Evolutionary conservation across 2,888 invertebrate genomes (phyloP).

Genomic region (Eupithecia subumbrata): DNA sequence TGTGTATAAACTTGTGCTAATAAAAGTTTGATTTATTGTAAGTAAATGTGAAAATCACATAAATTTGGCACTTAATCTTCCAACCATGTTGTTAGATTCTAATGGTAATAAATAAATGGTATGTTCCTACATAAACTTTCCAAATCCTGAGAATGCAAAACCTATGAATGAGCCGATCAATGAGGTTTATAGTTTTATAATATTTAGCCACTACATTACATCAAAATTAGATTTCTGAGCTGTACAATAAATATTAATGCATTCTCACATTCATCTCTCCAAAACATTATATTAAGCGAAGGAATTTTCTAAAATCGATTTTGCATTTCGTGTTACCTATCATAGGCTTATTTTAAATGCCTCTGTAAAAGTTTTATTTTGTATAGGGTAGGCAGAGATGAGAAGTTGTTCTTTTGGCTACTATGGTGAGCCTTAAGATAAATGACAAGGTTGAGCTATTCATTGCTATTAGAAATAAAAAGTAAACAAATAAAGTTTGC

Average conservation of each 20-base stretch:
- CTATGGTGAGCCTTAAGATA: too few species aligned
- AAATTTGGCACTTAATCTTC: neutral
- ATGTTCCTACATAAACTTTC: neutral
- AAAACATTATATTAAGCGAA: neutral
- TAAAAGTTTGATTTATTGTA: slow-evolving; percentile 35
- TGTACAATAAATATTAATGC: neutral
- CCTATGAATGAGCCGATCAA: neutral
- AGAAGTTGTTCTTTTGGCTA: too few species aligned
- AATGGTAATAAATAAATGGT: too few species aligned
- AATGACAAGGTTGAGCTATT: neutral
- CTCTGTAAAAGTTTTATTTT: too few species aligned
- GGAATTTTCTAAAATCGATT: too few species aligned
- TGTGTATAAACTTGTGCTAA: slow-evolving; percentile 49
- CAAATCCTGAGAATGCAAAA: neutral
- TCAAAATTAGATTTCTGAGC: neutral
- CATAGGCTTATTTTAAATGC: too few species aligned
- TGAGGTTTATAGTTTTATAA: neutral
- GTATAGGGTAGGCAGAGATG: too few species aligned
- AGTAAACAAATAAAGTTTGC: neutral
- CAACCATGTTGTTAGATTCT: neutral
- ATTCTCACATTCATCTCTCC: neutral
- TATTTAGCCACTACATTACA: neutral
- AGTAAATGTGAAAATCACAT: neutral
- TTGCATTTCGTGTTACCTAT: too few species aligned
- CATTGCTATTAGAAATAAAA: neutral